Evolutionary conservation across 2,113 vertebrate genomes (phyloP), one percentile per base, ranked within the genome.

Genomic region (Tragelaphus buxtoni): DNA sequence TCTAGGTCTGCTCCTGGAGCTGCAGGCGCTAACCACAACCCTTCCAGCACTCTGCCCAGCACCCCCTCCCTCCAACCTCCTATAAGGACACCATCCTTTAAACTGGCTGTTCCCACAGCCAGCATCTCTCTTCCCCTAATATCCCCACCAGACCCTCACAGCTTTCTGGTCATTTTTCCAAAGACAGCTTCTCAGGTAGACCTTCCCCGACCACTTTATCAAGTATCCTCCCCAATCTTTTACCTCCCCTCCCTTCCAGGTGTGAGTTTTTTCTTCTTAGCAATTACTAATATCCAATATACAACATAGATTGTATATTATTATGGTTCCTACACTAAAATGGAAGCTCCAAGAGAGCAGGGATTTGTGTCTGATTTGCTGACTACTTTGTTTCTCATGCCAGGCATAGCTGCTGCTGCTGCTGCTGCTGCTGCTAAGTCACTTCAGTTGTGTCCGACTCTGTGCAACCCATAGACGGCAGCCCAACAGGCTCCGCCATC

Each of bases 401-500:
- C 18, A 60, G 24, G 17, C 5, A 60, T 10, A 72, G 0, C 60
- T 61, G 58, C 58, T 61, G 58, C 58, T 55, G 18, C 6, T 49
- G 47, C 47, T 49, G 2, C 45, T 55, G 55, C 20, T 60, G 58
- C 58, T 60, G 55, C 55, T 56, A 56, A 56, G 22, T 56, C 22
- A 1, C 56, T 56, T 56, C 56, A 56, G 56, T 56, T 0, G 1
- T 56, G 22, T 56, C 56, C 56, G 22, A 24, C 22, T 56, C 4
- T 56, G 56, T 56, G 56, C 0, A 3, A 61, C 60, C 28, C 28
- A 61, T 1, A 32, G 28, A 7, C 0, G 1, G 60, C 60, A 61
- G 60, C 60, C 28, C 28, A 32, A 6, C 60, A 61, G 60, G 60
- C 28, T 61, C 60, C 28, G 0, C 6, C 0, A 0, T 61, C 60